Conservation (phyloP, 2,113 vertebrate genomes). For the Tursiops truncatus region DNA sequence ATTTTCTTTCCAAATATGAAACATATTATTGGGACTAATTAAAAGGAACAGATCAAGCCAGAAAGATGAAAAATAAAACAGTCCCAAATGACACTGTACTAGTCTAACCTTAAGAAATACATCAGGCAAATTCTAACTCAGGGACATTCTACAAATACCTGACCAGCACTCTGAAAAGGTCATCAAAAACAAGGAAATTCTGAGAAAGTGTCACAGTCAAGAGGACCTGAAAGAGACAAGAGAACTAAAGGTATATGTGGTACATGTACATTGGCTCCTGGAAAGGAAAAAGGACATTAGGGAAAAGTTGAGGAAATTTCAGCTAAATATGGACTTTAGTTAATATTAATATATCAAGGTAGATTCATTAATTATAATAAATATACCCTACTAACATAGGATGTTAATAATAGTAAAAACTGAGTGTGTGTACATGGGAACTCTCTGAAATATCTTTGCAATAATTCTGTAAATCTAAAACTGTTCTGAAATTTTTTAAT, state of each 20-base stretch:
- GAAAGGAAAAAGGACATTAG: neutral
- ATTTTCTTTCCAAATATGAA: neutral
- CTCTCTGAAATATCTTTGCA: neutral
- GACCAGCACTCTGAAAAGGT: neutral
- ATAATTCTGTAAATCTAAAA: neutral
- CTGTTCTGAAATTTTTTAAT: neutral
- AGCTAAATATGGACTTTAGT: neutral
- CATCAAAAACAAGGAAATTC: neutral
- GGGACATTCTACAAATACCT: neutral
- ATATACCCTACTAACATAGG: neutral
- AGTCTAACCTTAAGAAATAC: neutral
- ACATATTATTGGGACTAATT: neutral
- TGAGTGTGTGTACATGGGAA: neutral
- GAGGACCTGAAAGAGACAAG: neutral
- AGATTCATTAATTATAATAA: neutral
- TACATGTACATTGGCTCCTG: neutral
- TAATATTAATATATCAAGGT: neutral
- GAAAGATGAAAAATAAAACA: conserved; percentile 12
- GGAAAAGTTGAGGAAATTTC: neutral
- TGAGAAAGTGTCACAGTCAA: neutral
- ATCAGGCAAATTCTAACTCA: neutral
- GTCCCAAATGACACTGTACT: neutral
- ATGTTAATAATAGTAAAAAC: neutral
- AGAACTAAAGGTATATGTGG: neutral
- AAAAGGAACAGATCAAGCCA: neutral